These are phyloP conservation scores for Echiichthys vipera DNA, from an alignment of 2,797 vertebrate genomes.

Conservation along the genomic window DNA sequence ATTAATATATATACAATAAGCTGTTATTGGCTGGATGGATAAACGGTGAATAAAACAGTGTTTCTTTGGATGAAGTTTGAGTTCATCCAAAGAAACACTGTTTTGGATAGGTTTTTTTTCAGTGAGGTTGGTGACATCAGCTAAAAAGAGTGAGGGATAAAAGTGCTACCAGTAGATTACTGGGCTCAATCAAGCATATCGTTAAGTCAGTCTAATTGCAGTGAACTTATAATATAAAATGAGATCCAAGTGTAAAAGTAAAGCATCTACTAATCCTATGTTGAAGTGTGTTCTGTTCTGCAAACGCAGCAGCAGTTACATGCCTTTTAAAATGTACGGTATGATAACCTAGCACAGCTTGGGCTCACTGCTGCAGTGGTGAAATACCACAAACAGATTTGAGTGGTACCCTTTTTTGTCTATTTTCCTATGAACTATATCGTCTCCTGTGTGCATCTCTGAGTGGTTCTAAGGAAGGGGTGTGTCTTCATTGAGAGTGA, in stretches of 20 bases:
- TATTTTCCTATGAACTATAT: slow-evolving; percentile 32
- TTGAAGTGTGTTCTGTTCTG: slow-evolving; percentile 10
- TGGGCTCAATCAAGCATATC: slow-evolving; percentile 19
- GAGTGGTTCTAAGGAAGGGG: slow-evolving; percentile 36
- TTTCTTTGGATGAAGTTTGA: not conserved
- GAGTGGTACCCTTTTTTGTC: slow-evolving; percentile 42
- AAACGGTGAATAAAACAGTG: not conserved
- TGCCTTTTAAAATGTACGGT: slow-evolving; percentile 1
- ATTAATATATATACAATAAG: not conserved
- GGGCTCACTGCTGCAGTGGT: slow-evolving; percentile 23
- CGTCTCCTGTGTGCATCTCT: slow-evolving; percentile 47
- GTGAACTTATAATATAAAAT: slow-evolving; percentile 2
- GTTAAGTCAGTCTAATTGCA: slow-evolving; percentile 17
- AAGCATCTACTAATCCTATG: not conserved
- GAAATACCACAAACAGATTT: slow-evolving; percentile 39
- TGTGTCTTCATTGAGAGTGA: slow-evolving; percentile 67
- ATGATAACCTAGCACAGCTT: slow-evolving; percentile 1
- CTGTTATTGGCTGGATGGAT: not conserved
- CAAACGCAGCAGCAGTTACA: slow-evolving; percentile 8
- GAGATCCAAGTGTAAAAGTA: slow-evolving; percentile 12
- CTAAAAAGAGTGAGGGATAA: slow-evolving; percentile 14
- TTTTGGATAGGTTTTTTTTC: too few species aligned
- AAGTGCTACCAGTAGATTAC: slow-evolving; percentile 18
- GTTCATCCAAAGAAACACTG: not conserved
- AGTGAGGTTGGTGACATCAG: slow-evolving; percentile 17